phyloP scores from a whole-genome alignment of 2,888 invertebrate species.

The Macroteleia sp. region DNA sequence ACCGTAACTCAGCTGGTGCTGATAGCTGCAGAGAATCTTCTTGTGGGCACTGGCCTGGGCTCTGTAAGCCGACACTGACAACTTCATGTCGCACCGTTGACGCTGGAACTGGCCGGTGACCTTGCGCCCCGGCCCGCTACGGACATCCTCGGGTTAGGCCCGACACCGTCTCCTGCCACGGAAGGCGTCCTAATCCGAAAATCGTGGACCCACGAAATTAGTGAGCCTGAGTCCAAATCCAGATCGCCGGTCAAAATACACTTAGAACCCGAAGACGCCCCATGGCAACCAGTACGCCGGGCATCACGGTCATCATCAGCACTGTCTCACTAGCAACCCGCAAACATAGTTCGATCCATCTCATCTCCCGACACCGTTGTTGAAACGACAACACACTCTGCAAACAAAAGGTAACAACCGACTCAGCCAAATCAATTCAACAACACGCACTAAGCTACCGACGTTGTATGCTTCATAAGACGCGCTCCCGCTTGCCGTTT shows the following conservation, averaged over 20 bases:
- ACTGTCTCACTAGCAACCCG: conserved; percentile 13
- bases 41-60: conserved; percentile 95
- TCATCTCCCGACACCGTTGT: neutral
- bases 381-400: conserved; percentile 29
- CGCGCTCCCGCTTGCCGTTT: neutral
- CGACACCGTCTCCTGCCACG: conserved; percentile 65
- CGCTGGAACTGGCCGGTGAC: conserved; percentile 65
- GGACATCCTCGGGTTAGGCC: conserved; percentile 70
- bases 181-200: conserved; percentile 26
- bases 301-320: neutral
- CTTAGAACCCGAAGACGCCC: conserved; percentile 6
- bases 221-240: conserved; percentile 25
- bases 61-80: conserved; percentile 94
- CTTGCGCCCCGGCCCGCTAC: conserved; percentile 70
- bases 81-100: conserved; percentile 88
- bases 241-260: conserved; percentile 46
- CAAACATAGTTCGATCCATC: conserved; percentile 30
- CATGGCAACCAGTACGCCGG: no score
- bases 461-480: no score
- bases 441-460: no score
- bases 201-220: conserved; percentile 40
- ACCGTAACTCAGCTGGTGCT: conserved; percentile 90
- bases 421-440: neutral
- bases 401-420: conserved; percentile 24
- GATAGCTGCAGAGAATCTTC: conserved; percentile 92